phyloP scores from a whole-genome alignment of 1,140 invertebrate species.

The Hypsibius dujardini region DNA sequence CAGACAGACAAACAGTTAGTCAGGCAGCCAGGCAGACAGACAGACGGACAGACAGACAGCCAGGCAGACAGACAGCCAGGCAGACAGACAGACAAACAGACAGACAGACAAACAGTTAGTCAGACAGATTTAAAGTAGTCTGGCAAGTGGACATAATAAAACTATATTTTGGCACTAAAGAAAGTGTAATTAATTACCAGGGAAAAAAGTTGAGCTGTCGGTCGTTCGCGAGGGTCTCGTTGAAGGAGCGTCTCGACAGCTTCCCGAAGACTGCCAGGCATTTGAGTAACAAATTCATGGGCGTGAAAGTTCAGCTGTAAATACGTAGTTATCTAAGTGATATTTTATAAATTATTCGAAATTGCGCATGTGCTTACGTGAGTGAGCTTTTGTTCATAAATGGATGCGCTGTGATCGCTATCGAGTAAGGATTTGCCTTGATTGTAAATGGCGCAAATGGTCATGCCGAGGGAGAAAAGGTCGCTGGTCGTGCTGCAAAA shows the following conservation, averaged over 20 bases:
- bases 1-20: too few species aligned
- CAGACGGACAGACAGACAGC: too few species aligned
- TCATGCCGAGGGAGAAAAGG: slow-evolving; percentile 84
- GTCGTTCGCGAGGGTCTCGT: slow-evolving; percentile 57
- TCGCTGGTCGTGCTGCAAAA: slow-evolving; percentile 67
- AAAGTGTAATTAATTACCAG: too few species aligned
- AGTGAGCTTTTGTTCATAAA: slow-evolving; percentile 75
- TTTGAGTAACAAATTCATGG: slow-evolving; percentile 49
- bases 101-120: too few species aligned
- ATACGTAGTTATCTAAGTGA: slow-evolving; percentile 5
- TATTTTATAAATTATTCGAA: neutral
- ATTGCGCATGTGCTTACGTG: slow-evolving; percentile 45
- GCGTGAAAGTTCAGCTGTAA: slow-evolving; percentile 59
- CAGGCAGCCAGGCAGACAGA: too few species aligned
- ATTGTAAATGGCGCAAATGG: slow-evolving; percentile 77
- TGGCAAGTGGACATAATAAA: too few species aligned
- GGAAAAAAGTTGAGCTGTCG: slow-evolving; percentile 64
- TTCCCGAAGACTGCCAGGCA: slow-evolving; percentile 67
- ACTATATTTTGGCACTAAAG: too few species aligned
- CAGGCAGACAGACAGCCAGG: too few species aligned
- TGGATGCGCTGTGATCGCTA: slow-evolving; percentile 63
- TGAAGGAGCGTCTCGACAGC: slow-evolving; percentile 61
- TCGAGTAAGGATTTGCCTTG: slow-evolving; percentile 62
- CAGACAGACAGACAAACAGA: too few species aligned
- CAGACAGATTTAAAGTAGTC: too few species aligned